Evolutionary conservation across 2,888 invertebrate genomes (phyloP).

Genomic region (Melieria picta): DNA sequence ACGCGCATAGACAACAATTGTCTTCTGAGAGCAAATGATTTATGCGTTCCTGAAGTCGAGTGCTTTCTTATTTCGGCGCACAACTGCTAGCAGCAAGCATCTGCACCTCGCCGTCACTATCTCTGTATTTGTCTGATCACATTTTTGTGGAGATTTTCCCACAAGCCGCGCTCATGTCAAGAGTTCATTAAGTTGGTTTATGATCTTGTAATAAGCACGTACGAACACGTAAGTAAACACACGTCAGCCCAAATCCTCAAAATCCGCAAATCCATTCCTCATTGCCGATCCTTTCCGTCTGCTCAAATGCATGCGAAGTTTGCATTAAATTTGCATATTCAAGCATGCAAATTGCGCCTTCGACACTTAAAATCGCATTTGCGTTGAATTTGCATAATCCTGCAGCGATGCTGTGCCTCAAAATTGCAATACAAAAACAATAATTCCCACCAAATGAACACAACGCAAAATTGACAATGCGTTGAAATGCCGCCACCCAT

Average conservation of each 20-base stretch:
- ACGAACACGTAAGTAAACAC: too few species aligned
- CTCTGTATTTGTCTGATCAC: too few species aligned
- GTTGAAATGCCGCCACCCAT: conserved; percentile 6
- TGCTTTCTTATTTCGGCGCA: too few species aligned
- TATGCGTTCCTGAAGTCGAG: too few species aligned
- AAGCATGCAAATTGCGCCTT: conserved; percentile 34
- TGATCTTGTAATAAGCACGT: not conserved
- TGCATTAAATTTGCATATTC: conserved; percentile 33
- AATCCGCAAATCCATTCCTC: too few species aligned
- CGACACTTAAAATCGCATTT: conserved; percentile 38
- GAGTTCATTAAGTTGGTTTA: conserved; percentile 18
- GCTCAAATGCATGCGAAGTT: not conserved
- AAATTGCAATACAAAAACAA: conserved; percentile 7
- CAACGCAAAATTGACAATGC: not conserved
- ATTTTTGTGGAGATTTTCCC: conserved; percentile 2
- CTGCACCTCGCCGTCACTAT: too few species aligned
- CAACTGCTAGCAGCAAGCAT: too few species aligned
- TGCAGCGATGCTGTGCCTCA: not conserved
- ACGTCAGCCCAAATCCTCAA: too few species aligned
- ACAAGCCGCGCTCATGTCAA: not conserved
- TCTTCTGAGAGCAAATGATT: too few species aligned
- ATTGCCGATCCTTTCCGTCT: not conserved
- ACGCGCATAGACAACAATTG: too few species aligned
- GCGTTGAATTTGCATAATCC: conserved; percentile 31
- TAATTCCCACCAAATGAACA: not conserved